Conservation (phyloP, 2,797 vertebrate species). For the Pachyuromys duprasi region DNA sequence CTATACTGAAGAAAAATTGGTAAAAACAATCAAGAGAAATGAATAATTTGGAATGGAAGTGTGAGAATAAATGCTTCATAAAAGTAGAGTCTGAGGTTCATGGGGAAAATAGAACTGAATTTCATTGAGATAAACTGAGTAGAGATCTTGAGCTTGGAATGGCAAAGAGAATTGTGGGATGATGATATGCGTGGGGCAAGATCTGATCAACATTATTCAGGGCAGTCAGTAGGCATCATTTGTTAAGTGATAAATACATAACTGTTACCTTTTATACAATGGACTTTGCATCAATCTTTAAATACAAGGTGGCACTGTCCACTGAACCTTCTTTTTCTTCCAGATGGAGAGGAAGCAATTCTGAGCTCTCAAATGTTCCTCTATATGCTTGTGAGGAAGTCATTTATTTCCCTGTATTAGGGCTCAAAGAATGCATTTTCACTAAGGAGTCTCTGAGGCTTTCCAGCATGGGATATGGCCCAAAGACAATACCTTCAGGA, state of each 20-base stretch:
- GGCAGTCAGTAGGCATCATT: neutral
- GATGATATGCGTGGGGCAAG: neutral
- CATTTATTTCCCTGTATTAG: slow-evolving; percentile 29
- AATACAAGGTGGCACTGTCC: neutral
- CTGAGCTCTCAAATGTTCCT: slow-evolving; percentile 18
- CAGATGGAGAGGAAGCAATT: neutral
- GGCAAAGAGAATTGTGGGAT: neutral
- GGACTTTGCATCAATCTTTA: neutral
- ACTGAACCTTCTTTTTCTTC: neutral
- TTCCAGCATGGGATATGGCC: neutral
- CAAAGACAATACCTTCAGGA: neutral
- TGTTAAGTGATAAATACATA: slow-evolving; percentile 15
- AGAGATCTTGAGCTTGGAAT: neutral
- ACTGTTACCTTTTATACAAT: slow-evolving; percentile 5
- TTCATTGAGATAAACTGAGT: neutral
- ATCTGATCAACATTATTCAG: slow-evolving; percentile 4
- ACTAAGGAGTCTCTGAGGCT: neutral
- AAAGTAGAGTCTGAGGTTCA: neutral
- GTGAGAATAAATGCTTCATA: neutral
- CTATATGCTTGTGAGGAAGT: neutral
- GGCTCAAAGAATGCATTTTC: neutral
- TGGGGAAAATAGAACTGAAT: neutral
- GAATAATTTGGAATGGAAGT: neutral
- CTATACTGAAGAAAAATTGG: neutral
- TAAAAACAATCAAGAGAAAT: neutral